Evolutionary conservation across 2,888 invertebrate genomes (phyloP), one percentile per base, ranked within the genome.

Genomic region (Melanostoma mellinum): DNA sequence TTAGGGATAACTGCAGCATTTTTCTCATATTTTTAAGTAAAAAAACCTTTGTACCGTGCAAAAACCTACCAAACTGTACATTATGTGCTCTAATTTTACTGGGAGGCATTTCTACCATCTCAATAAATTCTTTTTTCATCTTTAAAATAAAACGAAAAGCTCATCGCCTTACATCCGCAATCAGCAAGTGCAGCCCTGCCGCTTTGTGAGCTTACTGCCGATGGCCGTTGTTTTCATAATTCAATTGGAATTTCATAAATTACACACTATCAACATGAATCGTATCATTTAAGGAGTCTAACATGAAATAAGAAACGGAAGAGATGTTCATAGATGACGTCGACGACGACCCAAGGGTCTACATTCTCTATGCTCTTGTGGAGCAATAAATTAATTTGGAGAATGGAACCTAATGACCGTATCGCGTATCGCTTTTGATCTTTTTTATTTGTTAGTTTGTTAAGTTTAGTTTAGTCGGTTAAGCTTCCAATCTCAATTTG

Each of bases 331-430:
- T 48, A 50, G 50, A 67, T 52, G 74, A 55, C 58, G 76, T 50
- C 46, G 60, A 36, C 46, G 60, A 36, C 33, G 52, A 32, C 58
- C 65, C 48, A 60, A 61, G 60, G 60, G 78, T 40, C 61, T 69
- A 58, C 60, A 10, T 53, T 68, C 20, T 20, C 44, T 32, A 67
- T 6, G 33, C 38, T 50, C 69, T 61, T 61, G 77, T 69, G 38
- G 63, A 58, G 74, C 79, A 75, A 84, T 84, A 84, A 84, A 84
- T 84, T 84, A 84, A 84, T 84, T 74, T 50, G 38, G 6, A 63
- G 38, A 6, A 1, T 71, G 71, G 74, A 74, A 71, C 44, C 69
- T 71, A 74, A 84, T 74, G 69, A 38, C 32, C 48, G 5, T 33
- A 5, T 6, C 56, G 53, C 53, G 33, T 74, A 79, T 84, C 71